Conservation (phyloP, 1,140 invertebrate genomes). For the Anoplophora glabripennis region DNA sequence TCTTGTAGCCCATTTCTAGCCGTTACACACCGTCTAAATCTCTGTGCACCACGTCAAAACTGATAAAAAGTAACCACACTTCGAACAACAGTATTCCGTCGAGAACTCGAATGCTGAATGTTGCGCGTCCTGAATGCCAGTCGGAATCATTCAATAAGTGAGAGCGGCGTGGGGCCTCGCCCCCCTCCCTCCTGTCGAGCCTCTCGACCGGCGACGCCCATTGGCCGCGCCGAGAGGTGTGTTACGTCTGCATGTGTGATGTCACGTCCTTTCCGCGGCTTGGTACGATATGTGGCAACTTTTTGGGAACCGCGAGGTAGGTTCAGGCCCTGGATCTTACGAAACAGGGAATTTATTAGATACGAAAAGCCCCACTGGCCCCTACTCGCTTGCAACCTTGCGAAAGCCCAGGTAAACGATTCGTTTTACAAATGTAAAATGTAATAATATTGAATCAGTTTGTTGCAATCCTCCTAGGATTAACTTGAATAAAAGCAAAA, state of each 20-base stretch:
- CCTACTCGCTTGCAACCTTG: background rate
- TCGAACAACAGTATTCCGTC: background rate
- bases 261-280: background rate
- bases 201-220: background rate
- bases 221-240: slow-evolving; percentile 26
- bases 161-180: slow-evolving; percentile 4
- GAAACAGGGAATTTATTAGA: too few relatives aligned
- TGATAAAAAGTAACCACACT: slow-evolving; percentile 1
- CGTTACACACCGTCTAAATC: background rate
- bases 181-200: slow-evolving; percentile 10
- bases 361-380: slow-evolving; percentile 13
- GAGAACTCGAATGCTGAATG: slow-evolving; percentile 1
- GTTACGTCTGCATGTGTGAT: slow-evolving; percentile 22
- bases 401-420: background rate
- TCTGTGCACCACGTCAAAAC: slow-evolving; percentile 4
- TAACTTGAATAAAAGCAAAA: too few relatives aligned
- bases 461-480: too few relatives aligned
- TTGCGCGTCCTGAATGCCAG: slow-evolving; percentile 8
- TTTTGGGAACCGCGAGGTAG: background rate
- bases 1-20: slow-evolving; percentile 24
- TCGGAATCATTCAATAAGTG: slow-evolving; percentile 26
- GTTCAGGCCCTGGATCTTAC: slow-evolving; percentile 13
- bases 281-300: background rate
- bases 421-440: too few relatives aligned
- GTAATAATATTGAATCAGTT: too few relatives aligned